Evolutionary conservation across 2,797 vertebrate species (phyloP), one percentile per base, ranked within the genome.

Genomic region (Falco columbarius): DNA sequence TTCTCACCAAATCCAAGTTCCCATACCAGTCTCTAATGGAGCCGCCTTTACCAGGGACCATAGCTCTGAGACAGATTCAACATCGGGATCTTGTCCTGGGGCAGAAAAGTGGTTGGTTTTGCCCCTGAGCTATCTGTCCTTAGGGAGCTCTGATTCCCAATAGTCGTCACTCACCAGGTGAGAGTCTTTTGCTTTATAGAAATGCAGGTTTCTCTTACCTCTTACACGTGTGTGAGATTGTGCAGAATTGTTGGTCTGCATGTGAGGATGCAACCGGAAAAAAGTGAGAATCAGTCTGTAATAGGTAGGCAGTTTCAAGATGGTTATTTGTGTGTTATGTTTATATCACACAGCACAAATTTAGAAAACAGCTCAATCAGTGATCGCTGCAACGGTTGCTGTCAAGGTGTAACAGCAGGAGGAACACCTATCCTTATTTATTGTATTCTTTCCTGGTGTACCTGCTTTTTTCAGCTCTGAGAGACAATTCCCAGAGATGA

Each of bases 11-110:
- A 49, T 12, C 51, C 24, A 29, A 27, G 34, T 20, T 11, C 15
- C 11, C 23, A 10, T 46, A 12, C 22, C 24, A 14, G 2, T 9
- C 47, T 47, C 8, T 56, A 27, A 10, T 4, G 30, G 27, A 85
- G 24, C 13, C 62, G 12, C 34, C 34, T 51, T 61, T 62, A 23
- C 14, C 44, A 55, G 40, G 7, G 26, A n/a, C 40, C 7, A 7
- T 5, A 22, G 38, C 16, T 68, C 29, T 16, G 71, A 36, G 27
- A 7, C 27, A 49, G 21, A 19, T 15, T 11, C 17, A n/a, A 3
- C 12, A 32, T 2, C 0, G 1, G n/a, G 55, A 6, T 40, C 44
- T 44, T n/a, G 52, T 61, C 22, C 49, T 21, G 6, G 18, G 7
- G 2, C 20, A 23, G 10, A 10, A 20, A 5, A 55, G 30, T 2